Percentiles rank a stretch among this genome's conserved stretches.
Conservation (phyloP, 2,797 vertebrate species). For the Pseudochirops cupreus region DNA sequence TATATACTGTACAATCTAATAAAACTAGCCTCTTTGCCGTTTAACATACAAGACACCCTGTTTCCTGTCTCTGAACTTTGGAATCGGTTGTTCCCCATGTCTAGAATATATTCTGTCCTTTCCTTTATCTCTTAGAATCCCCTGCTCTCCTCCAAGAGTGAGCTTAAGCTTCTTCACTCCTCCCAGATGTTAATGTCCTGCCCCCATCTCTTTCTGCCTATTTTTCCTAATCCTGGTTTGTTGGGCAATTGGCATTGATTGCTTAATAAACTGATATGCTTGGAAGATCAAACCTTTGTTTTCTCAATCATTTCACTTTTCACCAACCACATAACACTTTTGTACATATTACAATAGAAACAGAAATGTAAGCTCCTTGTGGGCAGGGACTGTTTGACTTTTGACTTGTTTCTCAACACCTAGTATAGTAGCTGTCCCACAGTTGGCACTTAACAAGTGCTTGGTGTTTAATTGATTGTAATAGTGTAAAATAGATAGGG, state of each 20-base stretch:
- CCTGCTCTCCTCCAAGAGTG: neutral
- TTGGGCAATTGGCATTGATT: neutral
- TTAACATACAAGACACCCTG: neutral
- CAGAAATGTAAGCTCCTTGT: neutral
- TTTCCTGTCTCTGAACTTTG: neutral
- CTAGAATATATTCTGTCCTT: neutral
- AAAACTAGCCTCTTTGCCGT: neutral
- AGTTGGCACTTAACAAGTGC: neutral
- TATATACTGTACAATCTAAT: neutral
- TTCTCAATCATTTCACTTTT: neutral
- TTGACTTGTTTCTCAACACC: neutral
- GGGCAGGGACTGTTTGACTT: neutral
- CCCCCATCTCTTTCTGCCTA: neutral
- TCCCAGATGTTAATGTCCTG: neutral
- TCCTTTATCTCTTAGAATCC: neutral
- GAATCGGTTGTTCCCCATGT: neutral
- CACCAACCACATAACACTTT: neutral
- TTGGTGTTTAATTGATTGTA: neutral
- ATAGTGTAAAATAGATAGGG: neutral
- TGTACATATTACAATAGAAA: neutral
- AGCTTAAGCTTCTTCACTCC: neutral
- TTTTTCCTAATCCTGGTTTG: neutral
- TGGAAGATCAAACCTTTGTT: neutral
- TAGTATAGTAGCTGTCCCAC: neutral
- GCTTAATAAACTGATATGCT: neutral